Percentiles rank a stretch among this genome's conserved stretches.
phyloP scores from a whole-genome alignment of 2,113 vertebrate species.

The Plestiodon gilberti region DNA sequence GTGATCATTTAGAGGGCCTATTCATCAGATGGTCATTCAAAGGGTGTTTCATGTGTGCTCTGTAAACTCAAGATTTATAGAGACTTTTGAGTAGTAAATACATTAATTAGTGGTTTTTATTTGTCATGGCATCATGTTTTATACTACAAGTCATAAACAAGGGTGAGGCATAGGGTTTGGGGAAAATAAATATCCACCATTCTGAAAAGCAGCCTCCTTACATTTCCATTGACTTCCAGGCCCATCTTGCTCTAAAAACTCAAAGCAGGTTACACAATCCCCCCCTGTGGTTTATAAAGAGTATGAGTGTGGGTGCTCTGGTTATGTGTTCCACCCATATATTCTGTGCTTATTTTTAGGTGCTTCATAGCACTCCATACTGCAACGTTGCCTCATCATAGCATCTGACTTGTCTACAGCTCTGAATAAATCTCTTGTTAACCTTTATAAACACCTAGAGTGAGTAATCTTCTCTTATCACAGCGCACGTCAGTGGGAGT shows the following conservation, averaged over 20 bases:
- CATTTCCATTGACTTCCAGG: not conserved
- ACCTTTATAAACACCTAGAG: slow-evolving; percentile 69
- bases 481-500: slow-evolving; percentile 66
- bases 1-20: slow-evolving; percentile 43
- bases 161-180: not conserved
- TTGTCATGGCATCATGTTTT: not conserved
- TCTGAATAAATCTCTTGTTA: slow-evolving; percentile 69
- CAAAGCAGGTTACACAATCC: not conserved
- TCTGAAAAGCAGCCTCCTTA: slow-evolving; percentile 18
- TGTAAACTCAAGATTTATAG: slow-evolving; percentile 41
- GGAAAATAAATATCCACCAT: slow-evolving; percentile 6
- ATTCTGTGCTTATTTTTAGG: slow-evolving; percentile 46
- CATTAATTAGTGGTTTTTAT: not conserved
- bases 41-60: slow-evolving; percentile 16
- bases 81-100: not conserved
- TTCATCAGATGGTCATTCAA: slow-evolving; percentile 46
- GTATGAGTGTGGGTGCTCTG: slow-evolving; percentile 1
- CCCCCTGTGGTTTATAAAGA: not conserved
- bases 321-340: slow-evolving; percentile 54
- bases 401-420: slow-evolving; percentile 61
- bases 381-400: slow-evolving; percentile 16
- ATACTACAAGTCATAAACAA: not conserved
- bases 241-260: not conserved
- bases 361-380: slow-evolving; percentile 52
- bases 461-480: slow-evolving; percentile 71